Evolutionary conservation across 2,888 invertebrate species (phyloP).

Genomic region (Erebia epiphron): DNA sequence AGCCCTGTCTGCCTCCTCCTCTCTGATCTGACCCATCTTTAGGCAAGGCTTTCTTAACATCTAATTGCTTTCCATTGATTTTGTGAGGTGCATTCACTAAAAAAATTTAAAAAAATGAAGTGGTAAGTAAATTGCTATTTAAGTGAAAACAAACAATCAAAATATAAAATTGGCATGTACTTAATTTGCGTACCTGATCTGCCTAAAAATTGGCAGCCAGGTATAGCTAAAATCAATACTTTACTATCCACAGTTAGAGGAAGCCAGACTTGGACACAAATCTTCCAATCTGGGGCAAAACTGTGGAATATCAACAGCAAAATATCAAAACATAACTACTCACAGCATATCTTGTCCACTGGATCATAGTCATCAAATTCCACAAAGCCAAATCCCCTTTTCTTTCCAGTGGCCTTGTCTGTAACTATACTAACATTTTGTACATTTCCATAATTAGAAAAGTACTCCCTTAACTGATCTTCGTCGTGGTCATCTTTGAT

Average conservation of each 20-base stretch:
- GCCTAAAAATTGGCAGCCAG: slow-evolving; percentile 56
- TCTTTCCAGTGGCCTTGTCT: slow-evolving; percentile 96
- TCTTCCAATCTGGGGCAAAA: slow-evolving; percentile 78
- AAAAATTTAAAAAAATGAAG: slow-evolving; percentile 21
- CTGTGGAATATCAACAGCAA: slow-evolving; percentile 56
- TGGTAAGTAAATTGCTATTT: slow-evolving; percentile 1
- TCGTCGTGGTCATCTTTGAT: slow-evolving; percentile 97
- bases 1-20: slow-evolving; percentile 79
- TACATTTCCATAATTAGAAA: slow-evolving; percentile 92
- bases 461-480: slow-evolving; percentile 93
- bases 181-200: slow-evolving; percentile 79
- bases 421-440: slow-evolving; percentile 94
- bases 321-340: slow-evolving; percentile 71
- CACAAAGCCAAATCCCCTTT: slow-evolving; percentile 97
- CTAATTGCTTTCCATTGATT: slow-evolving; percentile 93
- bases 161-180: slow-evolving; percentile 21
- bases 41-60: slow-evolving; percentile 96
- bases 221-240: slow-evolving; percentile 78
- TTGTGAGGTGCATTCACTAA: slow-evolving; percentile 92
- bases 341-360: slow-evolving; percentile 97
- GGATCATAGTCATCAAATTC: slow-evolving; percentile 99
- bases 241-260: slow-evolving; percentile 79
- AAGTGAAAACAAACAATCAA: slow-evolving; percentile 18
- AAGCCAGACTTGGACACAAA: slow-evolving; percentile 74
- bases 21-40: slow-evolving; percentile 87